Base-by-base conservation (phyloP, 2,888 invertebrate genomes). In the Drosophila aldrichi region DNA sequence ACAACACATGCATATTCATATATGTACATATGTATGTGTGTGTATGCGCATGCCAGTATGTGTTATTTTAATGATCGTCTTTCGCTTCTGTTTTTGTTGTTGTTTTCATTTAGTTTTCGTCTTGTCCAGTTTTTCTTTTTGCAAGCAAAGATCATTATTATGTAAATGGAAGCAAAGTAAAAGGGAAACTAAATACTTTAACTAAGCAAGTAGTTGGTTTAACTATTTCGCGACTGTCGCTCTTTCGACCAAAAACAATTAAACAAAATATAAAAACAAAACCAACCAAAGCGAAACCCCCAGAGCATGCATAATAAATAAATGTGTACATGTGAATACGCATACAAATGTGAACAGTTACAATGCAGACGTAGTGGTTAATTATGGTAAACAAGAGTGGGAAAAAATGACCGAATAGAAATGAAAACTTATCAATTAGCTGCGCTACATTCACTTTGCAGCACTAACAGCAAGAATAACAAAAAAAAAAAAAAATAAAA, bases 131-230 rank as follows among this genome's bases (percentile, higher is more conserved):
- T 64, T 61, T 57, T 49, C 29, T 64, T 62, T 60, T 46, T 60
- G 56, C 74, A 69, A 65, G 22, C 54, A 68, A 73, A 75, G 63
- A 82, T 79, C 63, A 86, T 76, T 87, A 84, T 85, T 85, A 85
- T 89, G 89, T 84, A 85, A 84, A 84, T 81, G 71, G 81, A 69
- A 52, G 81, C 79, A 81, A 89, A 84, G 89, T 85, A 85, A 85
- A 84, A 85, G 84, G 84, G 89, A 85, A 85, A 85, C 89, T 87
- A 89, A 85, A 89, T 84, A 84, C 89, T 71, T 71, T 40, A 70
- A 72, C 77, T 67, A 78, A 38, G 41, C 44, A 46, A 51, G 67
- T 48, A 40, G 51, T 52, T 41, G 44, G n/a, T 40, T 73, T 59
- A 38, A 38, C 44, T 57, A 49, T 18, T 20, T 49, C 59, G 60